Conservation (phyloP, 1,140 invertebrate species). For the Sycophila sp. region DNA sequence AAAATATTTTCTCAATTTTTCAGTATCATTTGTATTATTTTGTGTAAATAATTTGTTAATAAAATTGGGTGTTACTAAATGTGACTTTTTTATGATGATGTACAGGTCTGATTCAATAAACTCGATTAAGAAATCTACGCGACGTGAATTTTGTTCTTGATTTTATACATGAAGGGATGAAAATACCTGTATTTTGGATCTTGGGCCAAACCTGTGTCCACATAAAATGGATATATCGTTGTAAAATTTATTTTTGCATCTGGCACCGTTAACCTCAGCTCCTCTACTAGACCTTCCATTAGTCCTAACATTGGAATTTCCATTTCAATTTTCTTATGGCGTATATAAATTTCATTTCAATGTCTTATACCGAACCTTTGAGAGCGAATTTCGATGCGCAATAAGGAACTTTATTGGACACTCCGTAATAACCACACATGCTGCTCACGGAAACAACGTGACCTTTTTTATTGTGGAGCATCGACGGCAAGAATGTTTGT, state of each 20-base stretch:
- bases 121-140: background rate
- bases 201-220: conserved; percentile 50
- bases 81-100: too few species aligned
- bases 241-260: conserved; percentile 50
- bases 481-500: conserved; percentile 84
- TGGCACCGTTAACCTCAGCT: conserved; percentile 40
- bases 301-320: conserved; percentile 49
- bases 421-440: conserved; percentile 84
- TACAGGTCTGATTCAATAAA: too few species aligned
- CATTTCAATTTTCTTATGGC: too few species aligned
- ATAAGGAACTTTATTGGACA: conserved; percentile 87
- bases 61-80: too few species aligned
- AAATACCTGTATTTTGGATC: conserved; percentile 54
- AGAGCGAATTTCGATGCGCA: conserved; percentile 93
- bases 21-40: too few species aligned
- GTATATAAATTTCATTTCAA: too few species aligned
- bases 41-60: too few species aligned
- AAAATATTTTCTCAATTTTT: too few species aligned
- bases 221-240: conserved; percentile 56
- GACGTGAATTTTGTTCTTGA: background rate
- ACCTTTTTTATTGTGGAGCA: conserved; percentile 86
- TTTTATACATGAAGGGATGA: background rate
- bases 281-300: conserved; percentile 54
- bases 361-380: conserved; percentile 76
- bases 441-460: conserved; percentile 95